Evolutionary conservation across 2,797 vertebrate species (phyloP).

Genomic region (Rhodeus uyekii): DNA sequence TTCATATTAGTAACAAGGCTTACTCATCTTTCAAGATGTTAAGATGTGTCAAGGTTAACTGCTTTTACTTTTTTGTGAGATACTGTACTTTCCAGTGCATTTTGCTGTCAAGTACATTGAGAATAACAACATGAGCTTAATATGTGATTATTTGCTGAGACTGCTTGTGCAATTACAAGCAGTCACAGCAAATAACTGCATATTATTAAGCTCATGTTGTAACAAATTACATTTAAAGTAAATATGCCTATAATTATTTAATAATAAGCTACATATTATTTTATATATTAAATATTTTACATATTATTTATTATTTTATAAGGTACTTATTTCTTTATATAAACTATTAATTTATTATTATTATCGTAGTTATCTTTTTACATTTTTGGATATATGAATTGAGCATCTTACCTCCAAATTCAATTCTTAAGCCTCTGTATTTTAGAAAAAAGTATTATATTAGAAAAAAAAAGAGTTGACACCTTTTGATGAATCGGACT

Average conservation of each 20-base stretch:
- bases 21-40: constrained; percentile 52
- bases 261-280: too few species aligned
- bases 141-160: neutral
- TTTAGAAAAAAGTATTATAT: neutral
- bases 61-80: neutral
- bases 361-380: too few species aligned
- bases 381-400: too few species aligned
- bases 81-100: neutral
- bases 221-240: neutral
- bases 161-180: neutral
- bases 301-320: too few species aligned
- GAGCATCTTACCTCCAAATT: neutral
- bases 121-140: neutral
- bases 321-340: too few species aligned
- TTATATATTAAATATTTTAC: too few species aligned
- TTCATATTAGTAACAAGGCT: constrained; percentile 62
- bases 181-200: too few species aligned
- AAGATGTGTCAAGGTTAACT: neutral
- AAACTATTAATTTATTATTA: too few species aligned
- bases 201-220: neutral
- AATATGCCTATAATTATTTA: neutral
- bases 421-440: neutral
- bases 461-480: too few species aligned
- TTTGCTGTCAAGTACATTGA: neutral
- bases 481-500: neutral